Base-by-base conservation (phyloP, 1,140 invertebrate species). In the Pinna nobilis region DNA sequence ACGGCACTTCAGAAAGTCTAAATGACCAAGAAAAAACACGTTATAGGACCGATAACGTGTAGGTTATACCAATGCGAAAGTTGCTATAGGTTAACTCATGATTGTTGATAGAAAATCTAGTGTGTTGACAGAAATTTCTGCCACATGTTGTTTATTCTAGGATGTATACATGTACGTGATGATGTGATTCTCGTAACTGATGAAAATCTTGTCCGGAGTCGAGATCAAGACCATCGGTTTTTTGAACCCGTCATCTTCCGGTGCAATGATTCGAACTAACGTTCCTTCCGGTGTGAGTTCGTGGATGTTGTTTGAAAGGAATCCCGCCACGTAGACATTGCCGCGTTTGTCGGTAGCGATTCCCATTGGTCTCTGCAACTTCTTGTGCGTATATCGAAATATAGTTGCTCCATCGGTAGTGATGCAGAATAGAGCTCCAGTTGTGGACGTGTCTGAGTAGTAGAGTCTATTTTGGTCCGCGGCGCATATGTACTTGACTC, bases 301-400 rank as follows among this genome's bases (percentile, higher is more conserved):
- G 49, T 71, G 69, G 35, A 71, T 60, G 37, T 71, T 71, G 39
- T 71, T 71, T n/a, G 69, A 71, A 55, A 63, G 60, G 44, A 53
- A 51, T 15, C 69, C 69, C 41, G 57, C 50, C 4, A 71, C 69
- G 39, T 64, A 71, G 0, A 71, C 69, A 33, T 55, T 49, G 1
- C 69, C 69, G 23, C 60, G 53, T 1, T 33, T 25, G n/a, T 71
- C 69, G 7, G 64, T 28, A 4, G 69, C 59, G 9, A 71, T 60
- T 9, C 69, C 69, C 69, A 63, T 71, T 3, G 69, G 69, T 53
- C 63, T 47, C 18, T 30, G 59, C n/a, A 71, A 33, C 35, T 39
- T 51, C 33, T 71, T 71, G 28, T 71, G 69, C 13, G 69, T 63
- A 44, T 71, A 71, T 55, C 55, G 59, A 28, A 71, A 71, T 44